Evolutionary conservation across 2,113 vertebrate species (phyloP).

Genomic region (Ictalurus punctatus): DNA sequence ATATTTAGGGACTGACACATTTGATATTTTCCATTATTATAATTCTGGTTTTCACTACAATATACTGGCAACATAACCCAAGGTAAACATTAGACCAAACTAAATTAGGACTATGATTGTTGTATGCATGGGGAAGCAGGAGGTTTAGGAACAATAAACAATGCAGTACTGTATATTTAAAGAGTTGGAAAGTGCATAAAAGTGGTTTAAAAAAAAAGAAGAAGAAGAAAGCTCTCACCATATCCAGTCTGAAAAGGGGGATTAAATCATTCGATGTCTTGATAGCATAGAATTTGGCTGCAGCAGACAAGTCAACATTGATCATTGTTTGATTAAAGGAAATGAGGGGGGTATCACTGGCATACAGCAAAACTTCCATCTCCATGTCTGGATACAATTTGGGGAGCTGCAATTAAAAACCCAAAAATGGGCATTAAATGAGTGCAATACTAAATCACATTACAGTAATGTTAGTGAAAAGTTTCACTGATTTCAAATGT

Average conservation of each 20-base stretch:
- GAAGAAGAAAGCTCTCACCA: slow-evolving; percentile 41
- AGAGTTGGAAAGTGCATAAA: background rate
- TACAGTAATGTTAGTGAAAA: background rate
- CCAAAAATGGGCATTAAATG: background rate
- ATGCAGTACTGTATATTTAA: background rate
- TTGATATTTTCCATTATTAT: background rate
- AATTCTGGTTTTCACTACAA: background rate
- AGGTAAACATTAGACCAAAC: background rate
- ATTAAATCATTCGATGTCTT: slow-evolving; percentile 45
- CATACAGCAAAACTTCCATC: slow-evolving; percentile 65
- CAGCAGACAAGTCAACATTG: background rate
- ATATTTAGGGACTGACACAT: background rate
- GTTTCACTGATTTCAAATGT: background rate
- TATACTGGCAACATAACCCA: background rate
- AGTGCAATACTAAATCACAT: background rate
- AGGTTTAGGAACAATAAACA: background rate
- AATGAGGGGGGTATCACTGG: slow-evolving; percentile 59
- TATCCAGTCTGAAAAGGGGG: slow-evolving; percentile 54
- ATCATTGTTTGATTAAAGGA: slow-evolving; percentile 59
- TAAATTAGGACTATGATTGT: background rate
- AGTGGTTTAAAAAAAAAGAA: background rate
- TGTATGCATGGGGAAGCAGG: background rate
- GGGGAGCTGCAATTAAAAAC: slow-evolving; percentile 62
- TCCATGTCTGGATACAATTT: slow-evolving; percentile 65
- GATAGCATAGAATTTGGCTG: slow-evolving; percentile 62